Evolutionary conservation across 2,113 vertebrate genomes (phyloP).

Genomic region (Melanerpes aurifrons): DNA sequence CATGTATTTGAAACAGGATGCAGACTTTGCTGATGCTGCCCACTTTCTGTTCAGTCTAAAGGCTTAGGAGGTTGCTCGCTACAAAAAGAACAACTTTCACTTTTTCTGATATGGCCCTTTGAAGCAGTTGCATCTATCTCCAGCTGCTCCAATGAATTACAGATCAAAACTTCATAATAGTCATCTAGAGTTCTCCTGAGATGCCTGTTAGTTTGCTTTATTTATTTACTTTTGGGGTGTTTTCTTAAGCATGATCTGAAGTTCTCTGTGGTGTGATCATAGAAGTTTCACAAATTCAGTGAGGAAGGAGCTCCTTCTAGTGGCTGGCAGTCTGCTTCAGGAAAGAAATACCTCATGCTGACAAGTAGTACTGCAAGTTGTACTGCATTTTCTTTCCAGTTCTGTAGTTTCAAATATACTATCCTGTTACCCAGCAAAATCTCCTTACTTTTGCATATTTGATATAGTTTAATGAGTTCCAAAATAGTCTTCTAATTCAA

Average conservation of each 20-base stretch:
- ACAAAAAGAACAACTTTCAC: background rate
- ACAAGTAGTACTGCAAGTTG: background rate
- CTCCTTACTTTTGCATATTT: background rate
- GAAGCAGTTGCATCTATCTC: background rate
- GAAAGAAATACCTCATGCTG: background rate
- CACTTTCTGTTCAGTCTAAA: background rate
- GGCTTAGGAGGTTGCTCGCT: background rate
- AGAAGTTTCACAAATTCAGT: background rate
- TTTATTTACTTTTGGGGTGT: background rate
- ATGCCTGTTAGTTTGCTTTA: background rate
- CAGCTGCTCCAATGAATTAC: background rate
- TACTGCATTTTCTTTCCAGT: background rate
- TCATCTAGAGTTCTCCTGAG: background rate
- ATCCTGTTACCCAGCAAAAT: background rate
- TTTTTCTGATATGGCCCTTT: background rate
- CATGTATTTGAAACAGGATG: background rate
- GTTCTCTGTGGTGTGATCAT: background rate
- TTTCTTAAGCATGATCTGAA: background rate
- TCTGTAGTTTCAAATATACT: background rate
- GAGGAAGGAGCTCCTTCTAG: constrained; percentile 73
- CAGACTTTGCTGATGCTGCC: background rate
- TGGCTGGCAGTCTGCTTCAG: constrained; percentile 6
- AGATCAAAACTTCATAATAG: background rate
- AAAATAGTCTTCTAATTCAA: background rate
- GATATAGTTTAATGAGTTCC: background rate